These are phyloP conservation scores for Acrobasis consociella DNA, from an alignment of 2,888 invertebrate genomes.

Conservation along the genomic window DNA sequence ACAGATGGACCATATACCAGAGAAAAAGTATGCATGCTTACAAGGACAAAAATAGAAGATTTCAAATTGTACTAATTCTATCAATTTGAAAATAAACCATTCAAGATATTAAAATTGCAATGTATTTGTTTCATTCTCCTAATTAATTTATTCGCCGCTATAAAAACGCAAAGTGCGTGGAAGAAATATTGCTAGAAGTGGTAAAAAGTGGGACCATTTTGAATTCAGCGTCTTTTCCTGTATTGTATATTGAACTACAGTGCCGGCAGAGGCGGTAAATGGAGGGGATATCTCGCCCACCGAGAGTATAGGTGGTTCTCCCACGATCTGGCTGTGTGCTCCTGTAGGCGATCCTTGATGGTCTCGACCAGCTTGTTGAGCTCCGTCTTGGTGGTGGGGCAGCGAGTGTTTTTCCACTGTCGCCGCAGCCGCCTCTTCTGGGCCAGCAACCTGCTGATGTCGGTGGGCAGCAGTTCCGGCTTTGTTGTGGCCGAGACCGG, in stretches of 20 bases:
- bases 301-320: neutral
- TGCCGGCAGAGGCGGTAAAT: conserved; percentile 1
- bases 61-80: conserved; percentile 39
- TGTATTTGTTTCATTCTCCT: too few species aligned
- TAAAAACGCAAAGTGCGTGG: too few species aligned
- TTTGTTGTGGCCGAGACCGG: too few species aligned
- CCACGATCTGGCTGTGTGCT: neutral
- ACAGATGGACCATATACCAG: conserved; percentile 51
- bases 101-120: too few species aligned
- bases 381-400: neutral
- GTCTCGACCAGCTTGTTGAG: neutral
- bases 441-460: neutral
- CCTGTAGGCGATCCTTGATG: neutral
- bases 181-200: too few species aligned
- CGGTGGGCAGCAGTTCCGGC: neutral
- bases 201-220: too few species aligned
- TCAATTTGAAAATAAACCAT: neutral
- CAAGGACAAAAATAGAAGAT: conserved; percentile 37
- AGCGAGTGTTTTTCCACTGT: neutral
- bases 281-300: neutral
- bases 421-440: neutral
- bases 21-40: conserved; percentile 44
- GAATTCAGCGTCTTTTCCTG: too few species aligned
- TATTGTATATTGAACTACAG: too few species aligned
- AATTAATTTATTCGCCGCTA: too few species aligned